phyloP scores from a whole-genome alignment of 2,888 invertebrate genomes.

The Melangyna quadrimaculata region DNA sequence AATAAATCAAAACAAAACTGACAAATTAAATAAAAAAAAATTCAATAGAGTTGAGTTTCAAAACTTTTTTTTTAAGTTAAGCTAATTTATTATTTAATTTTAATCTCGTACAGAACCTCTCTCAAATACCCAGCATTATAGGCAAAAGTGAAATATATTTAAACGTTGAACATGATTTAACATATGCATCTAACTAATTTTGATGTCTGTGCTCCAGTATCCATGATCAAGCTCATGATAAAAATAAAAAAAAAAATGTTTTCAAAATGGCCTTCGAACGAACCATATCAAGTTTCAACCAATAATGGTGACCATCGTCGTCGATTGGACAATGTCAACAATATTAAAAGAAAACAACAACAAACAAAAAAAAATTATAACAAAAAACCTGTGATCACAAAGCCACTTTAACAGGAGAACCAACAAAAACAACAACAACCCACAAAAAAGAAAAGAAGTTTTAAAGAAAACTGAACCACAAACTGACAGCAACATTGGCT shows the following conservation, averaged over 20 bases:
- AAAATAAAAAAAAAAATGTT: slow-evolving; percentile 1
- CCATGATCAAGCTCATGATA: slow-evolving; percentile 17
- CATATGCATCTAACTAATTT: slow-evolving; percentile 67
- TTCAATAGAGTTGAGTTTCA: neutral
- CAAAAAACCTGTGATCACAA: slow-evolving; percentile 34
- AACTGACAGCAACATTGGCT: slow-evolving; percentile 71
- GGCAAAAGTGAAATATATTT: slow-evolving; percentile 23
- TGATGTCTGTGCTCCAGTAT: slow-evolving; percentile 45
- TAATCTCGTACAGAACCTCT: neutral
- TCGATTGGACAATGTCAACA: slow-evolving; percentile 69
- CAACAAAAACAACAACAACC: neutral
- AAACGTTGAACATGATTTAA: slow-evolving; percentile 38
- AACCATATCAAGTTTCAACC: slow-evolving; percentile 71
- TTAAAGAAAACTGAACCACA: slow-evolving; percentile 55
- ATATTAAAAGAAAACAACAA: slow-evolving; percentile 34
- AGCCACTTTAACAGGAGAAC: slow-evolving; percentile 7
- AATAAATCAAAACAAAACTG: neutral
- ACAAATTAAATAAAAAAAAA: neutral
- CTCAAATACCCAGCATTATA: neutral
- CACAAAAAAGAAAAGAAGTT: neutral
- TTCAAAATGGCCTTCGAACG: slow-evolving; percentile 68
- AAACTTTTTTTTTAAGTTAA: neutral
- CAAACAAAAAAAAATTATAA: neutral
- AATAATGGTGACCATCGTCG: slow-evolving; percentile 68
- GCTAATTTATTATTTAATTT: slow-evolving; percentile 5